Percentiles rank a stretch among this genome's conserved stretches.
These are phyloP conservation scores for Potamarius usumacintae DNA, from an alignment of 2,113 vertebrate species.

Conservation along the genomic window DNA sequence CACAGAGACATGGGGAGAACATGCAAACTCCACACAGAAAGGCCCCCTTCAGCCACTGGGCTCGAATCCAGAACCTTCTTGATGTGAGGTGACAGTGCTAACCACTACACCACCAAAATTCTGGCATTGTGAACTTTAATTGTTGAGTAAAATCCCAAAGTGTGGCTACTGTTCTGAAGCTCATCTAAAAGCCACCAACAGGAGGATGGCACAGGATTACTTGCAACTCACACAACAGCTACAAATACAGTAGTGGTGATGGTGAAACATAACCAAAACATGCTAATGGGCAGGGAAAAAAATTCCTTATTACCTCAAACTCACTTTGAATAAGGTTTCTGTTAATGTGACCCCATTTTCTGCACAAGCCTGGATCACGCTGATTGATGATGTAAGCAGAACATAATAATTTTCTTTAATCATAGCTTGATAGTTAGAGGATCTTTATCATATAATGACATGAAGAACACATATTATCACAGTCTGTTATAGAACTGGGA, in stretches of 20 bases:
- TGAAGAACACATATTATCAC: constrained; percentile 3
- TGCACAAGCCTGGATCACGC: background rate
- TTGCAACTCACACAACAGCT: background rate
- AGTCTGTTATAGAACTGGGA: background rate
- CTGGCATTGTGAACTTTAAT: background rate
- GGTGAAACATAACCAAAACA: background rate
- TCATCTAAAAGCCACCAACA: background rate
- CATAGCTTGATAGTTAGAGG: background rate
- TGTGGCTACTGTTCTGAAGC: background rate
- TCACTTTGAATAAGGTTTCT: background rate
- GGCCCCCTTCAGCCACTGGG: too few species aligned
- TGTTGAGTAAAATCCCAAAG: background rate
- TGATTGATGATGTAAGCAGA: constrained; percentile 9
- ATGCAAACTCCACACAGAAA: too few species aligned
- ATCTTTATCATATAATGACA: constrained; percentile 5
- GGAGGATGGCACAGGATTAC: background rate
- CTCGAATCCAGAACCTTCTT: background rate
- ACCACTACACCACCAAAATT: background rate
- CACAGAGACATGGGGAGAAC: too few species aligned
- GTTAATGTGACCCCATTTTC: background rate
- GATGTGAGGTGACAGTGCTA: background rate
- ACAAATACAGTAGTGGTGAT: background rate
- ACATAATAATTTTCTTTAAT: constrained; percentile 13
- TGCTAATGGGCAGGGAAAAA: background rate
- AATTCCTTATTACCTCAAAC: background rate